phyloP scores from a whole-genome alignment of 2,888 invertebrate genomes.

The Leptarthrus brevirostris region DNA sequence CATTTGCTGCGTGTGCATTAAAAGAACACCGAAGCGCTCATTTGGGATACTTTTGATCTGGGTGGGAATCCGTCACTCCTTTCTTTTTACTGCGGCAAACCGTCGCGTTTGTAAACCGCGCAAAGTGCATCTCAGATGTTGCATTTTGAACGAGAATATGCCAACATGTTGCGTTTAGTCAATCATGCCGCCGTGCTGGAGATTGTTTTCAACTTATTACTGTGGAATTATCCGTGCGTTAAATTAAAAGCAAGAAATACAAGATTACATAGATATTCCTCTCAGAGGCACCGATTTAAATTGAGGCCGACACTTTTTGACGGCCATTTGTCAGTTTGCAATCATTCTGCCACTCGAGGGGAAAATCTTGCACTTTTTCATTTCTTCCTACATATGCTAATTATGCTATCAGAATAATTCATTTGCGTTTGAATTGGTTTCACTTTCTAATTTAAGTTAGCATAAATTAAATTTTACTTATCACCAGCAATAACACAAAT shows the following conservation, averaged over 20 bases:
- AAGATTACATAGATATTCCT: slow-evolving; percentile 28
- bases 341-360: neutral
- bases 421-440: too few species aligned
- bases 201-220: slow-evolving; percentile 39
- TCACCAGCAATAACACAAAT: too few species aligned
- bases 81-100: slow-evolving; percentile 8
- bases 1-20: slow-evolving; percentile 45
- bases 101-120: slow-evolving; percentile 2
- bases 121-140: slow-evolving; percentile 30
- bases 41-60: slow-evolving; percentile 2
- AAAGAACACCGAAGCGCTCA: slow-evolving; percentile 8
- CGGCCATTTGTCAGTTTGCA: slow-evolving; percentile 52
- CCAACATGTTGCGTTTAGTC: slow-evolving; percentile 28
- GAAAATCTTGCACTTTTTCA: neutral
- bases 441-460: too few species aligned
- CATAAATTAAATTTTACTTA: too few species aligned
- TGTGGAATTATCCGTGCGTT: slow-evolving; percentile 28
- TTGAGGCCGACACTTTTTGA: slow-evolving; percentile 52
- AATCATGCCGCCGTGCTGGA: slow-evolving; percentile 37
- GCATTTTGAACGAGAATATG: slow-evolving; percentile 12
- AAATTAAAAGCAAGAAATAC: slow-evolving; percentile 35
- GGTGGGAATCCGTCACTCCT: slow-evolving; percentile 33
- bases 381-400: neutral
- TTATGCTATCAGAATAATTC: neutral
- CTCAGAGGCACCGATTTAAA: slow-evolving; percentile 51